These are phyloP conservation scores for Atta texana DNA, from an alignment of 1,140 invertebrate genomes.

Conservation along the genomic window DNA sequence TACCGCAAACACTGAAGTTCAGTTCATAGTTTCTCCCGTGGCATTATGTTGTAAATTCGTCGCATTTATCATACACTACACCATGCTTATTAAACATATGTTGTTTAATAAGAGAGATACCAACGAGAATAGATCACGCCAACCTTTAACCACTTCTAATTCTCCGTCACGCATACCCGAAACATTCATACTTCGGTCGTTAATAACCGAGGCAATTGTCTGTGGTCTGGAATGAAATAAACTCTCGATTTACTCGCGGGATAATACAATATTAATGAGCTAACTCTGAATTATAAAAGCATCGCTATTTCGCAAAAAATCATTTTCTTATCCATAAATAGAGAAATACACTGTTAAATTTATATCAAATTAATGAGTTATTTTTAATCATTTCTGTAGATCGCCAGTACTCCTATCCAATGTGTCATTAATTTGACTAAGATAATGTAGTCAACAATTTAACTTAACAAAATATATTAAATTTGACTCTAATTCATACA, in stretches of 20 bases:
- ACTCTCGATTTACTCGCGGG: conserved; percentile 27
- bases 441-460: too few species aligned
- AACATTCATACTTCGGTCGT: conserved; percentile 44
- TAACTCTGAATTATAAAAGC: not conserved
- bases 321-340: not conserved
- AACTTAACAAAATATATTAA: too few species aligned
- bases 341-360: too few species aligned
- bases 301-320: not conserved
- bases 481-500: too few species aligned
- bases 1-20: conserved; percentile 42
- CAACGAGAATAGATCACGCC: conserved; percentile 38
- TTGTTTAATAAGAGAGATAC: conserved; percentile 49
- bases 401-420: too few species aligned
- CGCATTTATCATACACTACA: conserved; percentile 41
- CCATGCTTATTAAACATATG: conserved; percentile 47
- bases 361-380: too few species aligned
- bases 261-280: conserved; percentile 29
- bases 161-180: not conserved
- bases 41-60: conserved; percentile 55
- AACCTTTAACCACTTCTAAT: conserved; percentile 37
- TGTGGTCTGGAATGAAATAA: conserved; percentile 17
- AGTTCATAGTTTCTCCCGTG: conserved; percentile 39
- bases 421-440: too few species aligned
- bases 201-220: conserved; percentile 28
- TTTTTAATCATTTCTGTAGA: too few species aligned